These are phyloP conservation scores for Epizoanthus stellaris DNA, from an alignment of 92 coral and sea anemone species.

Conservation along the genomic window DNA sequence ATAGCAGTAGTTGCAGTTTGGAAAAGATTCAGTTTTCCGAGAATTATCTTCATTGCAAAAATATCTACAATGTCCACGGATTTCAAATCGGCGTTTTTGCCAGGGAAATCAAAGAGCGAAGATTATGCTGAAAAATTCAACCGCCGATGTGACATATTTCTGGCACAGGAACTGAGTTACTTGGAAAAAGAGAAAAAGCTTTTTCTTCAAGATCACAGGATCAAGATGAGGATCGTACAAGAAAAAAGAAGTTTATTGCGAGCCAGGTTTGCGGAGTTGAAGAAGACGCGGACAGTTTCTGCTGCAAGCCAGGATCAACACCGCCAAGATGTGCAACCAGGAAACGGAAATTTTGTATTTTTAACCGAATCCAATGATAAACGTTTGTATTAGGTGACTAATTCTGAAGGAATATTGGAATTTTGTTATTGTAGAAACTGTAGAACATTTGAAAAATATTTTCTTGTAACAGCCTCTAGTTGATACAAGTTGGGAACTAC, in stretches of 20 bases:
- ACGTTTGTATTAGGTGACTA: no score
- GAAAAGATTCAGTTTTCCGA: no score
- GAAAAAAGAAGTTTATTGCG: not conserved
- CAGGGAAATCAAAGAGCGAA: not conserved
- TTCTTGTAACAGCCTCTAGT: no score
- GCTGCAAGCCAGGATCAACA: not conserved
- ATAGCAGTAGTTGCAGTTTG: no score
- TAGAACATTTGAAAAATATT: no score
- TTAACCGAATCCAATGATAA: not conserved
- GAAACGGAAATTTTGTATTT: not conserved
- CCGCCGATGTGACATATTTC: conserved; percentile 11
- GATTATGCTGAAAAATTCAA: conserved; percentile 20
- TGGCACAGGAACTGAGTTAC: not conserved
- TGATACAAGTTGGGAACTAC: no score
- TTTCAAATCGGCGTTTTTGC: not conserved
- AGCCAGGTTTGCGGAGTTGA: not conserved
- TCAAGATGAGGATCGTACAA: not conserved
- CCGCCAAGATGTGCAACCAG: not conserved
- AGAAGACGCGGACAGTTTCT: not conserved
- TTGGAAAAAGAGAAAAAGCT: conserved; percentile 16
- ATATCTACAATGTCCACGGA: no score
- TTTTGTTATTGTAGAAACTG: no score
- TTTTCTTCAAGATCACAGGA: conserved; percentile 9
- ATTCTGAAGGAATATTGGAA: no score
- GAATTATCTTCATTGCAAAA: no score